phyloP scores from a whole-genome alignment of 30 jellyfish, hydroid and myxozoan species.

The Mastigias papua region DNA sequence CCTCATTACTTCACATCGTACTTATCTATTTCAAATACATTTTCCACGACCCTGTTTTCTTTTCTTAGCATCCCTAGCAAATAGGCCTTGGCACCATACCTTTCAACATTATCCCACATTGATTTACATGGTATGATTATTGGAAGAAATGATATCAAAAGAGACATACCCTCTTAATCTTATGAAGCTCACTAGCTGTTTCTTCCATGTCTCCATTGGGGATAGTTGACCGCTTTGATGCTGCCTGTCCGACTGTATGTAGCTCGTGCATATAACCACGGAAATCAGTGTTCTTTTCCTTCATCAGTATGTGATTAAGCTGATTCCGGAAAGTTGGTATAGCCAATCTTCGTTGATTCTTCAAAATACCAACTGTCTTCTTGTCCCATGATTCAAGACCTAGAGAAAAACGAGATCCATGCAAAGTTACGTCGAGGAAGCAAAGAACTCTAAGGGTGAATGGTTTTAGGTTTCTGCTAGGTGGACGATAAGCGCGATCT shows the following conservation, averaged over 20 bases:
- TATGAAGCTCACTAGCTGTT: conserved; percentile 46
- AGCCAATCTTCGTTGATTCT: conserved; percentile 22
- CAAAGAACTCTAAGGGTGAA: too few relatives aligned
- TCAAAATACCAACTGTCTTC: conserved; percentile 32
- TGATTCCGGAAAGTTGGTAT: conserved; percentile 58
- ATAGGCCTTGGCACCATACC: neutral
- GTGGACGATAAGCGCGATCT: too few relatives aligned
- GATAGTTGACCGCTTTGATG: conserved; percentile 60
- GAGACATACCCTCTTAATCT: conserved; percentile 49
- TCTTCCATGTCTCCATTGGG: conserved; percentile 25
- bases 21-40: too few relatives aligned
- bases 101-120: neutral
- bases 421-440: neutral
- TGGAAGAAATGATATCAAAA: neutral
- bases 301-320: conserved; percentile 44
- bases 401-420: neutral
- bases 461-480: too few relatives aligned
- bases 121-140: neutral
- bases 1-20: too few relatives aligned
- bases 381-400: conserved; percentile 56
- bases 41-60: too few relatives aligned
- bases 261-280: conserved; percentile 64
- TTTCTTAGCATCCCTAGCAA: too few relatives aligned
- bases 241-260: conserved; percentile 60
- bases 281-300: conserved; percentile 59